These are phyloP conservation scores for Neuroterus valhalla DNA, from an alignment of 1,140 invertebrate genomes.

Conservation along the genomic window DNA sequence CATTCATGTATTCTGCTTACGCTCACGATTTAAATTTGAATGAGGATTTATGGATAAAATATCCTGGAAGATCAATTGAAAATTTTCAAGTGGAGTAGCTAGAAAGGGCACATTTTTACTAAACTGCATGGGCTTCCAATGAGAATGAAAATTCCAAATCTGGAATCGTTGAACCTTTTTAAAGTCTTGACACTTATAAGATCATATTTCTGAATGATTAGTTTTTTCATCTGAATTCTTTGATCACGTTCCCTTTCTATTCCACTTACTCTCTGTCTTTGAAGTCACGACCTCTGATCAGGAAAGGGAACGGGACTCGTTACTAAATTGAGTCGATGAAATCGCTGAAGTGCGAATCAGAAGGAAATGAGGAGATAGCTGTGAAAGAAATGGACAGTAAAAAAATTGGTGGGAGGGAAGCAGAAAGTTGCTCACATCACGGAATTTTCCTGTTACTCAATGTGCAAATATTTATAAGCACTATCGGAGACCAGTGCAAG, in stretches of 20 bases:
- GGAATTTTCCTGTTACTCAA: conserved; percentile 62
- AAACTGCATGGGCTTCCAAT: not conserved
- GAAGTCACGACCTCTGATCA: not conserved
- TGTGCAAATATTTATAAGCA: conserved; percentile 64
- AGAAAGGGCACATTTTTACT: not conserved
- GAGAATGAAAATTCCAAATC: not conserved
- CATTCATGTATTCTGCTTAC: not conserved
- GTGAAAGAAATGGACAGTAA: conserved; percentile 10
- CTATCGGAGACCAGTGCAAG: conserved; percentile 54
- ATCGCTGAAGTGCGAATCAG: not conserved
- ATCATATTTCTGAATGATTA: not conserved
- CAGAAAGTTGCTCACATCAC: conserved; percentile 46
- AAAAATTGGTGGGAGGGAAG: not conserved
- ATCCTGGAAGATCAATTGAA: not conserved
- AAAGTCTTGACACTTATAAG: not conserved
- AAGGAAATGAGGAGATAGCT: conserved; percentile 20
- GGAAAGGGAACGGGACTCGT: not conserved
- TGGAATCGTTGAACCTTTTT: not conserved
- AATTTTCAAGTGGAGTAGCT: not conserved
- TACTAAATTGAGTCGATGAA: conserved; percentile 28
- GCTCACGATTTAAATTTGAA: not conserved
- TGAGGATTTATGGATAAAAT: conserved; percentile 16
- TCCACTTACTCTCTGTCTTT: conserved; percentile 3
- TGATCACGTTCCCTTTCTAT: not conserved
- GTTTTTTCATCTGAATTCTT: conserved; percentile 6